phyloP scores from a whole-genome alignment of 2,888 invertebrate genomes.

The Bellardia pandia region DNA sequence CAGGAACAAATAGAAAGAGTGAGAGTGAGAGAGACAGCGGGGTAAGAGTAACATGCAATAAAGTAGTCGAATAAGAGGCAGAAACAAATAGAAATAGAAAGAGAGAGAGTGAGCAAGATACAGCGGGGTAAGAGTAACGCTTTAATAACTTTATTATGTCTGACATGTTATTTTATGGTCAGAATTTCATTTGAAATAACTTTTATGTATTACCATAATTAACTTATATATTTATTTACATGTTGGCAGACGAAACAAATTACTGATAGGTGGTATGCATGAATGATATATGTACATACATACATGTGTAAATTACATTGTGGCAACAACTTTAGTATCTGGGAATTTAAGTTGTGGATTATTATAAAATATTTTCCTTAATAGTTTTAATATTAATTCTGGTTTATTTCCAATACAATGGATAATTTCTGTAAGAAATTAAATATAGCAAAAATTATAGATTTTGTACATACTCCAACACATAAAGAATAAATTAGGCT shows the following conservation, averaged over 20 bases:
- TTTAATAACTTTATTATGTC: constrained; percentile 68
- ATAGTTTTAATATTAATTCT: neutral
- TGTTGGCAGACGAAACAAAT: constrained; percentile 4
- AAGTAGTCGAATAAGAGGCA: constrained; percentile 7
- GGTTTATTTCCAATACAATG: no score
- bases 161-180: constrained; percentile 29
- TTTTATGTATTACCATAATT: constrained; percentile 42
- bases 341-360: neutral
- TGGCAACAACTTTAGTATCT: neutral
- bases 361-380: no score
- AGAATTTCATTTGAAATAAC: constrained; percentile 49
- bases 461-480: no score
- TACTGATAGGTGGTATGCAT: neutral
- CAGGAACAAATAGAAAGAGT: neutral
- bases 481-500: no score
- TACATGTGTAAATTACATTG: neutral
- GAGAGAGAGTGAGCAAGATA: neutral
- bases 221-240: constrained; percentile 49
- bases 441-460: no score
- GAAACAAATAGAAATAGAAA: neutral
- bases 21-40: neutral
- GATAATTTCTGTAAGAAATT: no score
- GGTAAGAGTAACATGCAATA: constrained; percentile 47
- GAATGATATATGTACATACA: neutral
- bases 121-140: neutral